Base-by-base conservation (phyloP, 2,888 invertebrate species). In the Steinernema hermaphroditum region DNA sequence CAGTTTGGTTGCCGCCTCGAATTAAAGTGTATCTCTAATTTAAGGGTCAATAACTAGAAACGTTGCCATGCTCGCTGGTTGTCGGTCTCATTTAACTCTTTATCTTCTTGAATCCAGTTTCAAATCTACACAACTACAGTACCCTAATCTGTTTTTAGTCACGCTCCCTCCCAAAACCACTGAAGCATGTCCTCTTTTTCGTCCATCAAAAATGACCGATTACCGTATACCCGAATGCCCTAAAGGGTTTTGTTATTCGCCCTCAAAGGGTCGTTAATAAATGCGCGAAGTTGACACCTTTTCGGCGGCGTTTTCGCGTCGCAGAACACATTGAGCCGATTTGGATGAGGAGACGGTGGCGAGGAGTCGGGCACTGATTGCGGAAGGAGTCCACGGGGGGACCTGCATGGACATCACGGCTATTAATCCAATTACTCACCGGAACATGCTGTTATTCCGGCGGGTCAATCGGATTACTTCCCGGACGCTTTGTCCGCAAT, bases 261-360 rank as follows among this genome's bases (percentile, higher is more conserved):
- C 32, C 32, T 16, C 62, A 62, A 62, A 62, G 62, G 62, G 62
- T 62, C 62, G 27, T 62, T 62, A 62, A 62, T 62, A 62, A 62
- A 29, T 62, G 62, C 62, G 62, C 62, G 16, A 32, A 62, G 29
- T 29, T 62, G 62, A 62, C 62, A 62, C 62, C 62, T 62, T 62
- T 62, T 62, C 62, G 62, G 62, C 62, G 62, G 27, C 62, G 62
- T 62, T 62, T 62, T 62, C 62, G 62, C 62, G 62, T 62, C 62
- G 62, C 62, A 29, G 62, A 32, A 62, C 62, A 62, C 62, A 62
- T 62, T 62, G 62, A 62, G 62, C 16, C 62, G 62, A 32, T 29
- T 62, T 29, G 62, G 32, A 62, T 62, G 32, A 29, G 62, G 32
- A 62, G 4, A 32, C 32, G 62, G 4, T 19, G 62, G 14, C 62